Evolutionary conservation across 2,797 vertebrate species (phyloP), one percentile per base, ranked within the genome.

Genomic region (Heterohyrax brucei): DNA sequence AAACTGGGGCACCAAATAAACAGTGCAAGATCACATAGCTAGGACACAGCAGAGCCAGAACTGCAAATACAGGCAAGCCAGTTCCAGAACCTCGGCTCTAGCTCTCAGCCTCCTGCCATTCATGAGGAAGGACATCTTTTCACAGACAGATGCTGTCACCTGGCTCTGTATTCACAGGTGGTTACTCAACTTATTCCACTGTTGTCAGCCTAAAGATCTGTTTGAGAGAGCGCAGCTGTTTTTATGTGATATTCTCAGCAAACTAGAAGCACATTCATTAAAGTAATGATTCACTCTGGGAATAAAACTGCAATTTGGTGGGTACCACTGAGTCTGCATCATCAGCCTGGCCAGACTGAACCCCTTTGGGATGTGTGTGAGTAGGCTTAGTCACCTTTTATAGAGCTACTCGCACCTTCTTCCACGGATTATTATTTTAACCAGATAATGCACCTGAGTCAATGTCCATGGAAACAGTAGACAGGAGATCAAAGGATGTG

Each of bases 261-360:
- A 64, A 18, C 91, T 83, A n/a, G 68, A 92, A 90, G 22, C 46
- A 87, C 7, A 50, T 33, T 96, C 87, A 89, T 94, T 95, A 89
- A 93, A 76, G 83, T 64, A 93, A 87, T 62, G 59, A 70, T 48
- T 88, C 24, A 2, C 91, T 76, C 26, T 50, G 92, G 92, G 93
- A 94, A 93, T 70, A 78, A 87, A 84, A 78, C 89, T 73, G 0
- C 73, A 87, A 83, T 26, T 87, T 53, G 3, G 48, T 3, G 1
- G 30, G 28, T 88, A 77, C 26, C 5, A 39, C 1, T 12, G 33
- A 62, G 44, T 61, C 93, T n/a, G 12, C 62, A 70, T 62, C 66
- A 77, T 6, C 82, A 83, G 30, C 30, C 28, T 78, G 7, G 62
- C 82, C 75, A 33, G 10, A 61, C 3, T 2, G 22, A 90, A 50